Conservation (phyloP, 2,888 invertebrate genomes). For the Lepidonotus clava region DNA sequence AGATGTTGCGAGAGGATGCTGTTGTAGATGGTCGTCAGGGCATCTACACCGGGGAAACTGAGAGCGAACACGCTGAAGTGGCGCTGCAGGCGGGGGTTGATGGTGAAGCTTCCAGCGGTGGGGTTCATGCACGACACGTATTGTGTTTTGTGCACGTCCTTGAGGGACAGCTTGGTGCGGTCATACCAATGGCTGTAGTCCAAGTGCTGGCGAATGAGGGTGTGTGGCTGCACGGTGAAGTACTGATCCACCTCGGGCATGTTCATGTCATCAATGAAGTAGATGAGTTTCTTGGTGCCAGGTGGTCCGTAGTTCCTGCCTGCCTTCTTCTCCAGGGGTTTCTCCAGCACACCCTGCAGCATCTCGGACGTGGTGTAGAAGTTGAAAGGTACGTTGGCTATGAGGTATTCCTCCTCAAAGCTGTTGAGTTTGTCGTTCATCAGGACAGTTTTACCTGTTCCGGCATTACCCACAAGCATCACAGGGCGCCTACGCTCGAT, state of each 20-base stretch:
- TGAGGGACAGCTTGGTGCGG: constrained; percentile 90
- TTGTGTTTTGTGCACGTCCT: constrained; percentile 98
- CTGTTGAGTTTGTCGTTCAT: constrained; percentile 90
- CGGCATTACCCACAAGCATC: constrained; percentile 94
- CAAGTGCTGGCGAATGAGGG: constrained; percentile 95
- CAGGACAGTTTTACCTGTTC: constrained; percentile 96
- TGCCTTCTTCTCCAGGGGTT: constrained; percentile 97
- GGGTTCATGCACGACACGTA: constrained; percentile 99
- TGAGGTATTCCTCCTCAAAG: constrained; percentile 90
- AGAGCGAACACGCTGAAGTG: constrained; percentile 82
- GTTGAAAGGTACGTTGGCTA: constrained; percentile 96
- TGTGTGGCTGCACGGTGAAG: constrained; percentile 97
- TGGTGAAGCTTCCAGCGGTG: constrained; percentile 97
- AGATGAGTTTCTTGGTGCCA: constrained; percentile 94
- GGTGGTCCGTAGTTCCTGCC: constrained; percentile 97
- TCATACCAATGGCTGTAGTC: constrained; percentile 99
- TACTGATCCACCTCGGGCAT: constrained; percentile 98
- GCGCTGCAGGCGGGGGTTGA: constrained; percentile 93
- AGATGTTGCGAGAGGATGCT: constrained; percentile 86
- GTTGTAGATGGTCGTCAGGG: constrained; percentile 92
- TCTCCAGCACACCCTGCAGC: constrained; percentile 90
- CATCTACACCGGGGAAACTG: constrained; percentile 91
- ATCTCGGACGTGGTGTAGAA: constrained; percentile 92
- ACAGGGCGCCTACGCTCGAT: constrained; percentile 94
- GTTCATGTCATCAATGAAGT: constrained; percentile 98